Percentiles rank a stretch among this genome's conserved stretches.
Conservation (phyloP, 1,140 invertebrate genomes). For the Aphaenogaster rudis region DNA sequence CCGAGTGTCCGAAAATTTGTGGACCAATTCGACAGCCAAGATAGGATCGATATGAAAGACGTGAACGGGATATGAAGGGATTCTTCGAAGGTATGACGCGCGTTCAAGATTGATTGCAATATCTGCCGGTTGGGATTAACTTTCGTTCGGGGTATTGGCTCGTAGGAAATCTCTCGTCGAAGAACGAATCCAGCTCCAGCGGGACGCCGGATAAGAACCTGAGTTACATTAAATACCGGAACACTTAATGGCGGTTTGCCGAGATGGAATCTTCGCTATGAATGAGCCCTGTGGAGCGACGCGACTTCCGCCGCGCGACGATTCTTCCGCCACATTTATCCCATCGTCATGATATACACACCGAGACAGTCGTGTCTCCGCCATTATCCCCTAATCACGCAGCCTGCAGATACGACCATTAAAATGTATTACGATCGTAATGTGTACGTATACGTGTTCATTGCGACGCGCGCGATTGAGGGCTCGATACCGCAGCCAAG, state of each 20-base stretch:
- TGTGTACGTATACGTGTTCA: not conserved
- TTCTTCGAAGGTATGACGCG: slow-evolving; percentile 8
- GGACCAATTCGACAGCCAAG: not conserved
- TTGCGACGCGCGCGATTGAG: not conserved
- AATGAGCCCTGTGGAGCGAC: not conserved
- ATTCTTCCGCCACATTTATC: slow-evolving; percentile 51
- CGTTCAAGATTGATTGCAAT: slow-evolving; percentile 48
- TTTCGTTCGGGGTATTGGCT: not conserved
- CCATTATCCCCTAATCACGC: slow-evolving; percentile 42
- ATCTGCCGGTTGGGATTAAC: slow-evolving; percentile 3
- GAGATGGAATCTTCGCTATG: slow-evolving; percentile 27
- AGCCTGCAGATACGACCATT: slow-evolving; percentile 32
- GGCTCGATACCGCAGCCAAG: not conserved
- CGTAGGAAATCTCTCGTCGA: not conserved
- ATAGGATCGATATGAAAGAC: slow-evolving; percentile 3
- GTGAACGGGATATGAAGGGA: not conserved
- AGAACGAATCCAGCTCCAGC: not conserved
- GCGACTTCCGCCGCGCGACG: slow-evolving; percentile 37
- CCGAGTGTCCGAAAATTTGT: slow-evolving; percentile 55
- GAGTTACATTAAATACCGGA: slow-evolving; percentile 34
- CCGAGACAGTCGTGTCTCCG: not conserved
- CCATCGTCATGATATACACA: slow-evolving; percentile 7
- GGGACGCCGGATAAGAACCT: not conserved
- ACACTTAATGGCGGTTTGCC: slow-evolving; percentile 33
- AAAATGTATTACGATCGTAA: slow-evolving; percentile 48